A percentile compares a stretch with the other conserved stretches of the same genome.
Conservation (phyloP, 2,797 vertebrate genomes). For the Austrolebias charrua region DNA sequence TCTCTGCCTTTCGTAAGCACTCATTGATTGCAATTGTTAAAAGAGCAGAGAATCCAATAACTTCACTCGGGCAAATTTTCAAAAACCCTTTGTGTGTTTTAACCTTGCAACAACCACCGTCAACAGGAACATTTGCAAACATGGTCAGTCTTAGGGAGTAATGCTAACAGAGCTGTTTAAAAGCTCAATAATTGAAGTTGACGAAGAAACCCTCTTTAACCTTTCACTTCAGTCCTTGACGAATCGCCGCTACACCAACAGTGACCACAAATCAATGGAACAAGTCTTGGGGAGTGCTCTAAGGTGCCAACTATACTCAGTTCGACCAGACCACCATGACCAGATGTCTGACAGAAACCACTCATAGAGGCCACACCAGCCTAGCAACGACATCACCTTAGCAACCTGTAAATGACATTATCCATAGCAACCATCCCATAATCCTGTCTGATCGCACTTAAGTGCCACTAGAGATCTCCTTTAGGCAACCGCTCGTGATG, state of each 20-base stretch:
- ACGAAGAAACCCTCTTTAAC: background rate
- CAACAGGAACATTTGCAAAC: background rate
- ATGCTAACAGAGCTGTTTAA: conserved; percentile 8
- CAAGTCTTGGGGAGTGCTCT: conserved; percentile 2
- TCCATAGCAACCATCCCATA: conserved; percentile 58
- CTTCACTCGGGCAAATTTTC: background rate
- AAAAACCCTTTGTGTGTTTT: background rate
- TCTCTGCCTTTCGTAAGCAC: background rate
- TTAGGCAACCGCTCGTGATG: conserved; percentile 10
- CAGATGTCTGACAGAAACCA: conserved; percentile 30
- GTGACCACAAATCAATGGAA: conserved; percentile 21
- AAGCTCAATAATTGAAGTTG: conserved; percentile 3
- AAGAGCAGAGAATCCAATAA: background rate
- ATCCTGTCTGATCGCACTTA: conserved; percentile 36
- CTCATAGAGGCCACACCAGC: conserved; percentile 21
- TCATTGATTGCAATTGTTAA: background rate
- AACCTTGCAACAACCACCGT: background rate
- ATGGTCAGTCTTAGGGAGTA: background rate
- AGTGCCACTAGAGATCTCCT: conserved; percentile 46
- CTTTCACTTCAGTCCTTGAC: background rate
- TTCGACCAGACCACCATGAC: conserved; percentile 14
- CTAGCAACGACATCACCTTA: conserved; percentile 54
- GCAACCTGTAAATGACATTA: conserved; percentile 52
- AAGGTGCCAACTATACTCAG: conserved; percentile 1
- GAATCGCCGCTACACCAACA: conserved; percentile 8